A percentile compares a stretch with the other conserved stretches of the same genome.
Conservation (phyloP, 2,113 vertebrate genomes). For the Nothoprocta pentlandii region DNA sequence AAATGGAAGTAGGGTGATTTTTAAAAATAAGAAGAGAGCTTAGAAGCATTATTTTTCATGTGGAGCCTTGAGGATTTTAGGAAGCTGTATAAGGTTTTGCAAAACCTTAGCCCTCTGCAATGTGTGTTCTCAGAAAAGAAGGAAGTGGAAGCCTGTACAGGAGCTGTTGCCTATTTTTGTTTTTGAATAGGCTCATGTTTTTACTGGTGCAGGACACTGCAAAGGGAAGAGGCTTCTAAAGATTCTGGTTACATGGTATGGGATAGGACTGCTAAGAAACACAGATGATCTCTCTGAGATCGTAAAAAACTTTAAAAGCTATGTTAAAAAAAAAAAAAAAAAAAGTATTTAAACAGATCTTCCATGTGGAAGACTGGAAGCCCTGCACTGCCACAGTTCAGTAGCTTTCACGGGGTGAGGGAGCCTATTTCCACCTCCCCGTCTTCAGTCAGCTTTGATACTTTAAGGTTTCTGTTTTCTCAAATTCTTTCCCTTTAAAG, state of each 20-base stretch:
- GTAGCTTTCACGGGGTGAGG: neutral
- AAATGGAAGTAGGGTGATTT: neutral
- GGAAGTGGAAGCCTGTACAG: neutral
- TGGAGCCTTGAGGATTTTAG: neutral
- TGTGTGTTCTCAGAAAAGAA: neutral
- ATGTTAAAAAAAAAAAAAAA: neutral
- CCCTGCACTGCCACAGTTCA: constrained; percentile 1
- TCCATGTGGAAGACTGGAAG: neutral
- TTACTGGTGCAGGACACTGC: neutral
- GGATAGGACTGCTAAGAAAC: neutral
- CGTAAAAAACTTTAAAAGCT: neutral
- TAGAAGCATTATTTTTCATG: neutral
- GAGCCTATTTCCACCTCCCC: neutral
- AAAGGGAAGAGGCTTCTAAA: neutral
- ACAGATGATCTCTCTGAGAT: neutral
- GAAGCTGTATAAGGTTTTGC: neutral
- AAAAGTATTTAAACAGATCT: neutral
- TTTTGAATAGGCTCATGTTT: neutral
- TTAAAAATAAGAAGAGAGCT: neutral
- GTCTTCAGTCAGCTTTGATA: neutral
- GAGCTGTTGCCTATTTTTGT: neutral
- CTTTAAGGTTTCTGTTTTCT: constrained; percentile 13
- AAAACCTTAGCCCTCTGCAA: neutral
- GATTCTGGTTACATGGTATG: neutral
- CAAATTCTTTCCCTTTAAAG: neutral